Evolutionary conservation across 1,140 invertebrate genomes (phyloP), one percentile per base, ranked within the genome.

Genomic region (Cydia splendana): DNA sequence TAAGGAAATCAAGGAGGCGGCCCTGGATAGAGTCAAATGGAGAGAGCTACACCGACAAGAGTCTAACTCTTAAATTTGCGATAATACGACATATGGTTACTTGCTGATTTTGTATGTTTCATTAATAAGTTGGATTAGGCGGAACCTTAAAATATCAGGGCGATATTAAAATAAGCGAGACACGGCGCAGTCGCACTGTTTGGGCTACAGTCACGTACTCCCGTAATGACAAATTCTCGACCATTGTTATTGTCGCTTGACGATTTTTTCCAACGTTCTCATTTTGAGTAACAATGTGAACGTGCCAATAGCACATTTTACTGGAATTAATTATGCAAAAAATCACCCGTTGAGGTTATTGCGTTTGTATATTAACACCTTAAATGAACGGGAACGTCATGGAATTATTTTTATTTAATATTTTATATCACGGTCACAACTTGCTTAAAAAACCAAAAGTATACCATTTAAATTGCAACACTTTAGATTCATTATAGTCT

Each of bases 161-260:
- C 85, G 83, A 90, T 87, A 88, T 91, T 88, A 86, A 90, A 88
- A 89, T 87, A 87, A 87, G 84, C 85, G 83, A 86, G 83, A 87
- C 83, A 86, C 85, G 82, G 77, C 78, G 79, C 74, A 28, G 30
- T 9, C 48, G 42, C 75, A 75, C 62, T 86, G 87, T 89, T 88
- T 86, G 86, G 80, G 82, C 79, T 88, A 81, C 82, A 85, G 89
- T 90, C 91, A 93, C 91, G 90, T 91, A 81, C 84, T 69, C 45
- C 71, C 75, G 80, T 91, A 88, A 89, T 90, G 88, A 90, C 86
- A 88, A 90, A 88, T 88, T 85, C 81, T 87, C 87, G 79, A 85
- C 85, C 84, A 89, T 91, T 90, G 84, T 87, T 89, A 85, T 82
- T 87, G 82, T 84, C 85, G 81, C 82, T 81, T 82, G 84, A 83